These are phyloP conservation scores for Arvicanthis niloticus DNA, from an alignment of 2,113 vertebrate species.

Conservation along the genomic window DNA sequence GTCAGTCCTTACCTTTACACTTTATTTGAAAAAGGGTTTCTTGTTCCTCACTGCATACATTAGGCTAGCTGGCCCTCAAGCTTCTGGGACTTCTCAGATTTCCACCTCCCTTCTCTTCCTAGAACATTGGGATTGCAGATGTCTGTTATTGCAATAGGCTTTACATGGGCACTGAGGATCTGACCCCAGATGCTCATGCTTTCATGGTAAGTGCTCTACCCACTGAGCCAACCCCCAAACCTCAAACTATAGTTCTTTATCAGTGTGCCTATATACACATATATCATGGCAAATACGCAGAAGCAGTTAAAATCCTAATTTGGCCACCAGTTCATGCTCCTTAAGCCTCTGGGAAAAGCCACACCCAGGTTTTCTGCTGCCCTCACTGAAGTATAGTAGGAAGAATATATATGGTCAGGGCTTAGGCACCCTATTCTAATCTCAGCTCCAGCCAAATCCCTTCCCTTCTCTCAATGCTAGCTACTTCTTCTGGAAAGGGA, in stretches of 20 bases:
- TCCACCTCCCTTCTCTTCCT: not conserved
- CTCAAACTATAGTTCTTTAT: not conserved
- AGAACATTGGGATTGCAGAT: not conserved
- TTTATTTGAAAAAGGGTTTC: not conserved
- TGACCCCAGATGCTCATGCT: not conserved
- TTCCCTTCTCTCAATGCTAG: slow-evolving; percentile 20
- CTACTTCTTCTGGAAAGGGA: slow-evolving; percentile 52
- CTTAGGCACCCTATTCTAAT: not conserved
- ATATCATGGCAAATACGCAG: not conserved
- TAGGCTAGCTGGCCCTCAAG: too few relatives aligned
- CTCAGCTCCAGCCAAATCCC: not conserved
- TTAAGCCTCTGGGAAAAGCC: not conserved
- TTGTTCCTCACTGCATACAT: not conserved
- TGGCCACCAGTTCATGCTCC: not conserved
- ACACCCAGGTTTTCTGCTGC: not conserved
- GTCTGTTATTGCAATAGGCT: not conserved
- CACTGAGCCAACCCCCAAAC: not conserved
- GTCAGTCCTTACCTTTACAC: too few relatives aligned
- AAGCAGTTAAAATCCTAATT: slow-evolving; percentile 25
- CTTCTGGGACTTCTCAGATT: not conserved
- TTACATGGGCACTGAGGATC: not conserved
- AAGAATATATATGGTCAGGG: not conserved
- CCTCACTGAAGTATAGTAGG: not conserved
- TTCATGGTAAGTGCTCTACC: not conserved
- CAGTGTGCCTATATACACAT: not conserved